A percentile compares a stretch with the other conserved stretches of the same genome.
These are phyloP conservation scores for Anastrepha obliqua DNA, from an alignment of 1,140 invertebrate genomes.

Conservation along the genomic window DNA sequence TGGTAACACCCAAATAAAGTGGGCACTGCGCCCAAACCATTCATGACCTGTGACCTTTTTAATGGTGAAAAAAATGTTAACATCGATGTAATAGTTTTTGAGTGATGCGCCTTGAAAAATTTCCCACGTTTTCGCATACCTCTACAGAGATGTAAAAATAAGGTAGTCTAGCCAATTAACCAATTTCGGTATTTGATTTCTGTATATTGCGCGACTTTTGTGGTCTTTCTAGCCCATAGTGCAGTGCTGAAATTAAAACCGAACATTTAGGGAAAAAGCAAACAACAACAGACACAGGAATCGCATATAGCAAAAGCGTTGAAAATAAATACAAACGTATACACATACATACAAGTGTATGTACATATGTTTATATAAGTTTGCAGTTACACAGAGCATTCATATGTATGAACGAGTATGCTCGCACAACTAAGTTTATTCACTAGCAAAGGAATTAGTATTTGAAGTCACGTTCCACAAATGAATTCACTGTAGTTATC, in stretches of 20 bases:
- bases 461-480: constrained; percentile 51
- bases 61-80: too few relatives aligned
- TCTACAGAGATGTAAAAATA: too few relatives aligned
- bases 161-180: too few relatives aligned
- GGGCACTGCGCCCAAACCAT: too few relatives aligned
- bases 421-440: constrained; percentile 29
- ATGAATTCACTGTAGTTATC: constrained; percentile 19
- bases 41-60: too few relatives aligned
- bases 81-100: too few relatives aligned
- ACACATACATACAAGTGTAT: neutral
- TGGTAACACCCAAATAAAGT: too few relatives aligned
- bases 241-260: constrained; percentile 25
- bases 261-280: constrained; percentile 11
- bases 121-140: too few relatives aligned
- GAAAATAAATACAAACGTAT: neutral
- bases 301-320: neutral
- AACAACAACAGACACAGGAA: neutral
- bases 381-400: neutral
- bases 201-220: too few relatives aligned
- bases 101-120: too few relatives aligned
- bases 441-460: constrained; percentile 30
- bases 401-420: neutral
- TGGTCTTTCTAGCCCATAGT: neutral
- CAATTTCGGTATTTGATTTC: too few relatives aligned
- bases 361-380: neutral